These are phyloP conservation scores for Tachystola acroxantha DNA, from an alignment of 2,888 invertebrate genomes.

Conservation along the genomic window DNA sequence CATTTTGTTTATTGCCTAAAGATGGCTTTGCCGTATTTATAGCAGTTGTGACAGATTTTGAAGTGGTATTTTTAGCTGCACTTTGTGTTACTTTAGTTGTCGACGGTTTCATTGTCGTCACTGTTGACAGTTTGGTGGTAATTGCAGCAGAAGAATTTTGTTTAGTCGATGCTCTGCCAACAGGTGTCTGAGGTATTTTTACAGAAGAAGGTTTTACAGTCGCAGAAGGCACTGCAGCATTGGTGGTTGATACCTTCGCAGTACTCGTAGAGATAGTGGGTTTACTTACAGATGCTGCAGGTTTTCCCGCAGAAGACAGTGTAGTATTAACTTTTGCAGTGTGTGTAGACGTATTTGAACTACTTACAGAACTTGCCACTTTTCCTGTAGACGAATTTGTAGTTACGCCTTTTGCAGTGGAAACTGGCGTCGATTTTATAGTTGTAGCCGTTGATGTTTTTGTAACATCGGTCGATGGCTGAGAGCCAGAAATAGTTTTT, in stretches of 20 bases:
- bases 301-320: background rate
- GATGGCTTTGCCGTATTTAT: background rate
- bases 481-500: background rate
- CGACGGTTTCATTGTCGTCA: background rate
- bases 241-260: background rate
- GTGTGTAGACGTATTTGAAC: background rate
- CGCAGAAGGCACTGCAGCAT: constrained; percentile 6
- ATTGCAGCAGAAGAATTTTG: constrained; percentile 3
- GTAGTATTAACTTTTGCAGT: no score
- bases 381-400: background rate
- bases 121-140: background rate
- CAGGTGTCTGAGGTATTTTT: background rate
- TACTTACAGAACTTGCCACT: no score
- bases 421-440: background rate
- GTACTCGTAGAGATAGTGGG: background rate
- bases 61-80: background rate
- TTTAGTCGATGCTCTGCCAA: background rate
- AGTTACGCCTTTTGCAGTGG: background rate
- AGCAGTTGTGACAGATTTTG: background rate
- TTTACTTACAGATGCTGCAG: background rate
- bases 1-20: constrained; percentile 9
- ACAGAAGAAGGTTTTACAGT: constrained; percentile 2
- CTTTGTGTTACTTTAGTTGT: background rate
- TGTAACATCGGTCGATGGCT: background rate
- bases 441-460: constrained; percentile 8